A percentile compares a stretch with the other conserved stretches of the same genome.
Conservation (phyloP, 2,113 vertebrate species). For the Lichenostomus cassidix region DNA sequence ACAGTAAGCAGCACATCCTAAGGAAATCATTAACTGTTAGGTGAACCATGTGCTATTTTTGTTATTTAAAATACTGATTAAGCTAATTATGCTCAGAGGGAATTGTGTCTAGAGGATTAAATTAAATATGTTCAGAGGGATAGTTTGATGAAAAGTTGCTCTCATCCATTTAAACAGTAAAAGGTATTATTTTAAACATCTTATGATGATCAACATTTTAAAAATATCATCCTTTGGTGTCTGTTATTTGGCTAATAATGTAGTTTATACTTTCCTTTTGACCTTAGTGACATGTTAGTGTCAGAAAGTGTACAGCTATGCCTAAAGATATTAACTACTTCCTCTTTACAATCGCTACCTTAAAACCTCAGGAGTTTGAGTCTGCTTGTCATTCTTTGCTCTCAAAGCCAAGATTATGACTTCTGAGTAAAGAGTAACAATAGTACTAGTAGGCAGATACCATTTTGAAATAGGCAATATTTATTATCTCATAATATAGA, state of each 20-base stretch:
- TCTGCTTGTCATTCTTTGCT: not conserved
- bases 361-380: not conserved
- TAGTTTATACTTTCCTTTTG: not conserved
- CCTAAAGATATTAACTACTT: not conserved
- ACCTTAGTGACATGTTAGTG: not conserved
- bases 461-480: not conserved
- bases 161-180: not conserved
- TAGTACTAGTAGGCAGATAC: not conserved
- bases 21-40: slow-evolving; percentile 25
- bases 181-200: not conserved
- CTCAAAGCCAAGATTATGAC: not conserved
- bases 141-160: not conserved
- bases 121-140: not conserved
- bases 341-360: not conserved
- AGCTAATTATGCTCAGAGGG: slow-evolving; percentile 25
- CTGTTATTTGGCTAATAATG: not conserved
- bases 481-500: slow-evolving; percentile 1
- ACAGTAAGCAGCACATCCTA: not conserved
- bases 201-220: not conserved
- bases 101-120: not conserved
- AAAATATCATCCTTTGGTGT: not conserved
- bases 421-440: not conserved
- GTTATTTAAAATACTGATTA: slow-evolving; percentile 33
- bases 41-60: not conserved
- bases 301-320: not conserved